These are phyloP conservation scores for Campylomormyrus tamandua DNA, from an alignment of 2,113 vertebrate species.

Conservation along the genomic window DNA sequence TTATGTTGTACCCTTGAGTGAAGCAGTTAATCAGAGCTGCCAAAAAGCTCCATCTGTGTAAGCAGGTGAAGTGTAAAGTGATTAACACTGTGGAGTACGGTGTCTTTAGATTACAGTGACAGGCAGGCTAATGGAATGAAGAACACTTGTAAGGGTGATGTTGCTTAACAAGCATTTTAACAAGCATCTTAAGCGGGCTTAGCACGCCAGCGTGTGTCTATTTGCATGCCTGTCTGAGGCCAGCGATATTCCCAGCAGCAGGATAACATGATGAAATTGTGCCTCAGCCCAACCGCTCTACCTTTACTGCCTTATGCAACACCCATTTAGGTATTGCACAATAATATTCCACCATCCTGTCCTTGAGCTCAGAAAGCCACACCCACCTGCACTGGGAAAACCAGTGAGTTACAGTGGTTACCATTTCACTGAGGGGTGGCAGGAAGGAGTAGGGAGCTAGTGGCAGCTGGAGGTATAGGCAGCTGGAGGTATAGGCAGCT, in stretches of 20 bases:
- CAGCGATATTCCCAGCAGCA: background rate
- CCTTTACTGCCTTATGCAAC: background rate
- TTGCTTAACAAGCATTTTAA: background rate
- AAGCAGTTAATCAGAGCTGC: background rate
- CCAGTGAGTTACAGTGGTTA: background rate
- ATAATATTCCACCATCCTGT: background rate
- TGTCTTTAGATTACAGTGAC: conserved; percentile 2
- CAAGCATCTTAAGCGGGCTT: background rate
- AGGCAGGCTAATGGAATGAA: background rate
- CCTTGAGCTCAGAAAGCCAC: background rate
- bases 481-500: background rate
- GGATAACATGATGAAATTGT: background rate
- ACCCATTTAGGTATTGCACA: background rate
- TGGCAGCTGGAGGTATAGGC: background rate
- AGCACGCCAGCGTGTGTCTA: background rate
- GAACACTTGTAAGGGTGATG: background rate
- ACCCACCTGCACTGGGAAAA: background rate
- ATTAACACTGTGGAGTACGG: background rate
- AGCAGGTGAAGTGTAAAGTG: background rate
- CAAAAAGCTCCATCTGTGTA: background rate
- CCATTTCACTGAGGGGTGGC: background rate
- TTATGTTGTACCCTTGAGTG: background rate
- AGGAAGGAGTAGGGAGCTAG: background rate
- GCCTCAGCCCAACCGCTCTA: background rate
- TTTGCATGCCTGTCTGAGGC: background rate